These are phyloP conservation scores for Pangasius larnaudii DNA, from an alignment of 2,797 vertebrate genomes.

Conservation along the genomic window DNA sequence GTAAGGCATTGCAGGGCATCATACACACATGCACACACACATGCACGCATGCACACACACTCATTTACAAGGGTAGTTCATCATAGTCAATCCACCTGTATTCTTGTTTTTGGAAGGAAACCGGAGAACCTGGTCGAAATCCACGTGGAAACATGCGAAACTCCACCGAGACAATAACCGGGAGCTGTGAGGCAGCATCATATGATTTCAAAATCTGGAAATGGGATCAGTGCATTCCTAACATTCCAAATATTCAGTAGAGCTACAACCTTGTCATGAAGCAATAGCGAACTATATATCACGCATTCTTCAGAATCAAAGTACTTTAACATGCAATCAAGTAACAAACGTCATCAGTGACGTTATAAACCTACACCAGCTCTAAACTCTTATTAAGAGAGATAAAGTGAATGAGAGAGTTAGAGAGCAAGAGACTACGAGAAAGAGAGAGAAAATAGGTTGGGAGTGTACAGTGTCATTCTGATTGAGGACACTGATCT, in stretches of 20 bases:
- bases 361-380: neutral
- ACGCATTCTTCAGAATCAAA: neutral
- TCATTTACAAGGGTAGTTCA: neutral
- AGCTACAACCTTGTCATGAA: neutral
- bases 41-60: neutral
- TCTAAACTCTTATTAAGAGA: slow-evolving; percentile 35
- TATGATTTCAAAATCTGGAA: neutral
- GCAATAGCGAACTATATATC: neutral
- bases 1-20: neutral
- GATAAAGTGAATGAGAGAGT: neutral
- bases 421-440: neutral
- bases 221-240: neutral
- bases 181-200: neutral
- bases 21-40: neutral
- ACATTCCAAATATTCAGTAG: neutral
- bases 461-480: slow-evolving; percentile 34
- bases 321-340: neutral
- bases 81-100: neutral
- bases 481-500: slow-evolving; percentile 48
- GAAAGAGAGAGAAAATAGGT: slow-evolving; percentile 35
- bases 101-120: neutral
- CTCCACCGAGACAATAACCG: slow-evolving; percentile 22
- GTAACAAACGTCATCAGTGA: neutral
- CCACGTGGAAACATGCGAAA: neutral
- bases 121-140: neutral